Evolutionary conservation across 2,797 vertebrate species (phyloP).

Genomic region (Catamblyrhynchus diadema): DNA sequence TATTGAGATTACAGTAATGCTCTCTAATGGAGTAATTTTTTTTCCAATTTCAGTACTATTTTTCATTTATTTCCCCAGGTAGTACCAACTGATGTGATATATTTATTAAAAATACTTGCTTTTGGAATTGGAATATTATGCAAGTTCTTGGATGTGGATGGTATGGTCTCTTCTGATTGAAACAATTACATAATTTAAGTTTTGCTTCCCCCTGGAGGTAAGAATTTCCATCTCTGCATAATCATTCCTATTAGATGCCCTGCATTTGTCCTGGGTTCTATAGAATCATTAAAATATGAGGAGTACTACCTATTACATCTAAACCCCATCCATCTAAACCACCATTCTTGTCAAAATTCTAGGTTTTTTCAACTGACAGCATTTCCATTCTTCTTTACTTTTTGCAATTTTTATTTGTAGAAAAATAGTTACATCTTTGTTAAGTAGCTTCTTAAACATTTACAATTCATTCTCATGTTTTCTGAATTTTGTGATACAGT

Average conservation of each 20-base stretch:
- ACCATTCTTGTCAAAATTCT: neutral
- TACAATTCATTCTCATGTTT: neutral
- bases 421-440: neutral
- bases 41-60: neutral
- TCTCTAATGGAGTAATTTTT: neutral
- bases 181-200: slow-evolving; percentile 62
- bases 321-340: neutral
- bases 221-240: slow-evolving; percentile 40
- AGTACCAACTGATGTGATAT: neutral
- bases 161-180: slow-evolving; percentile 18
- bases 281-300: neutral
- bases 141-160: neutral
- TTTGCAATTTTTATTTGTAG: neutral
- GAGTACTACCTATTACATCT: neutral
- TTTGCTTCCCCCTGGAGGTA: slow-evolving; percentile 66
- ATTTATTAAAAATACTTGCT: slow-evolving; percentile 7
- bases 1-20: neutral
- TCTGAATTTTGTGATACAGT: neutral
- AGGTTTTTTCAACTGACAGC: neutral
- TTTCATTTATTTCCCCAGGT: neutral
- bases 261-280: neutral
- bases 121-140: neutral
- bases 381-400: neutral
- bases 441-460: neutral
- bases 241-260: neutral